phyloP scores from a whole-genome alignment of 2,888 invertebrate genomes.

The Liodrosophila aerea region DNA sequence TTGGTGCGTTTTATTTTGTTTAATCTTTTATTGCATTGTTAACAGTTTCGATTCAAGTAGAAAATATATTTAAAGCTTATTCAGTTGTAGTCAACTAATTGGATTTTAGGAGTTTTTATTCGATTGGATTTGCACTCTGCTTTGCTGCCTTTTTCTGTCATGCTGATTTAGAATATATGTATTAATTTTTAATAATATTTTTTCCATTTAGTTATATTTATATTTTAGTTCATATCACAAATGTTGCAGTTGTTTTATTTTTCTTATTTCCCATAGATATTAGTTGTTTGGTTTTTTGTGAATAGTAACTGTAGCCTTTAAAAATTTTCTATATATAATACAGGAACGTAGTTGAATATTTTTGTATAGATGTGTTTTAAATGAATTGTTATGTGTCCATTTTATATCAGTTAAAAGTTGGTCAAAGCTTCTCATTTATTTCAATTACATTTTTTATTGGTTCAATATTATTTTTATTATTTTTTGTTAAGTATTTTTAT shows the following conservation, averaged over 20 bases:
- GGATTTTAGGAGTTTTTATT: constrained; percentile 10
- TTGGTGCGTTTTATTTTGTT: constrained; percentile 61
- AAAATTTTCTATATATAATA: constrained; percentile 19
- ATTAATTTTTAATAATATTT: constrained; percentile 26
- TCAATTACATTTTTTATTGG: no score
- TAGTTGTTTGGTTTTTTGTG: constrained; percentile 14
- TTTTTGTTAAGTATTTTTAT: no score
- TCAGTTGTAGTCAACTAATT: constrained; percentile 34
- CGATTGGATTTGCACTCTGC: constrained; percentile 21
- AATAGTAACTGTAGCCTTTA: constrained; percentile 39
- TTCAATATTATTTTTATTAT: no score
- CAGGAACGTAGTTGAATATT: not conserved
- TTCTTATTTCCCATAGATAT: constrained; percentile 11
- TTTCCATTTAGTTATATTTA: constrained; percentile 1
- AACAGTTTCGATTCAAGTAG: constrained; percentile 46
- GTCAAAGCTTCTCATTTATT: no score
- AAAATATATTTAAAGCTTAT: constrained; percentile 71
- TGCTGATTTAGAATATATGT: constrained; percentile 45
- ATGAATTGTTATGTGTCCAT: constrained; percentile 26
- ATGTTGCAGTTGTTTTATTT: constrained; percentile 59
- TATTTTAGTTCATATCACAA: constrained; percentile 62
- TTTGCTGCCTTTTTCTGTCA: constrained; percentile 28
- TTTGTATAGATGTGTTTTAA: not conserved
- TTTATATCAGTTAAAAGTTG: constrained; percentile 18
- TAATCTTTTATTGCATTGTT: constrained; percentile 21